Base-by-base conservation (phyloP, 2,888 invertebrate genomes). In the Cheilosia scutellata region DNA sequence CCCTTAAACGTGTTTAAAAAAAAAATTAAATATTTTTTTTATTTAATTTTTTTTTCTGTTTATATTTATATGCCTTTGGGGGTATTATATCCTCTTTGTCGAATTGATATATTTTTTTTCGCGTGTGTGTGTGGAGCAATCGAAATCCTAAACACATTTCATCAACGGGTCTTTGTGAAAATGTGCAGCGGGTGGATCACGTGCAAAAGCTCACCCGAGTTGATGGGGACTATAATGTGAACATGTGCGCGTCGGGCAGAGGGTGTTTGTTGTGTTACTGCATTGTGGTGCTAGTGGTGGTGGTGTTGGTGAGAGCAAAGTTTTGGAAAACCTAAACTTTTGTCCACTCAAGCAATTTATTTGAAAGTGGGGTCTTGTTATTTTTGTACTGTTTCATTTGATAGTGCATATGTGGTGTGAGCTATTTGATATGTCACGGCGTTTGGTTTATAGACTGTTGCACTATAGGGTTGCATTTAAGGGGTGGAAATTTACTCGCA, bases 171-270 rank as follows among this genome's bases (percentile, higher is more conserved):
- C 44, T 53, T 51, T 31, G 16, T 58, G 60, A 11, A 60, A 60
- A 68, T 77, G 76, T 68, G 68, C 68, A 66, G 44, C 49, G 62
- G 25, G 20, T 55, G 25, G 70, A 78, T 78, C 77, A 78, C 77
- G 77, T 78, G 77, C 70, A 51, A 78, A 78, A 78, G 77, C 77
- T 77, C 77, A 37, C 33, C 44, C 2, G 33, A 44, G 62, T 29
- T 16, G 47, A 1, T 27, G 57, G 75, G n/a, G 42, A 65, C 27
- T 70, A 7, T 29, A 62, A 42, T 53, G n/a, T 11, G 27, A 57
- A 68, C 27, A 68, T 76, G 47, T 60, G 58, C 77, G 27, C 58
- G 5, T 7, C 40, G 49, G 49, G 20, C 60, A 49, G 44, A 62
- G 63, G 53, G 62, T 51, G 72, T 51, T 13, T n/a, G 33, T 4